These are phyloP conservation scores for Ceramica pisi DNA, from an alignment of 2,888 invertebrate genomes.

Conservation along the genomic window DNA sequence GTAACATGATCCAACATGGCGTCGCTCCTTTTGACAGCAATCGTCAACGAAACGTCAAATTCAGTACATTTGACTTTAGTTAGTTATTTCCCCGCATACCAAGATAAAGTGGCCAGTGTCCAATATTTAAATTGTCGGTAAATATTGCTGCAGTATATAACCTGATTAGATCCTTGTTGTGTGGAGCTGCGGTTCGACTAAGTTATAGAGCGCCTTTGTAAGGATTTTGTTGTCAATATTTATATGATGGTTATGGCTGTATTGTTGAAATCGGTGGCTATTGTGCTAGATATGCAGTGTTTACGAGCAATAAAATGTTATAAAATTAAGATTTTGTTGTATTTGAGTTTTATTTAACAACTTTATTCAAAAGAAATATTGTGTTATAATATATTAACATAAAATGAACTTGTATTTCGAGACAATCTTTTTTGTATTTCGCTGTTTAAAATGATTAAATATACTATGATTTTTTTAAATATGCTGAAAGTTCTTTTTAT, in stretches of 20 bases:
- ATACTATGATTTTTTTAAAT: neutral
- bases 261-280: constrained; percentile 32
- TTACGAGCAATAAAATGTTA: neutral
- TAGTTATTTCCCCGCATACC: constrained; percentile 22
- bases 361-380: too few species aligned
- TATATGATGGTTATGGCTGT: constrained; percentile 39
- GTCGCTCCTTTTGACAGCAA: constrained; percentile 24
- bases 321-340: neutral
- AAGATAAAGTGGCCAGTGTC: constrained; percentile 36
- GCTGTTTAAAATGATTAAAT: too few species aligned
- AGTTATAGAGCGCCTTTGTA: constrained; percentile 51
- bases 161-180: constrained; percentile 63
- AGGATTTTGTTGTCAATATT: constrained; percentile 51
- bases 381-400: too few species aligned
- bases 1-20: constrained; percentile 23
- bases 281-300: constrained; percentile 16
- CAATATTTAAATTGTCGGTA: constrained; percentile 67
- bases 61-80: constrained; percentile 27
- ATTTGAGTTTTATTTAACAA: too few species aligned
- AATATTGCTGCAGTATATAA: constrained; percentile 66
- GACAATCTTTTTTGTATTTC: neutral
- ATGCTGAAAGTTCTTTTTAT: neutral
- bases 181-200: constrained; percentile 45
- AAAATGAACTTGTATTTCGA: too few species aligned
- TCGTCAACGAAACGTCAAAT: constrained; percentile 46